A percentile compares a stretch with the other conserved stretches of the same genome.
Evolutionary conservation across 2,888 invertebrate genomes (phyloP).

Genomic region (Sylvicola fuscatus): DNA sequence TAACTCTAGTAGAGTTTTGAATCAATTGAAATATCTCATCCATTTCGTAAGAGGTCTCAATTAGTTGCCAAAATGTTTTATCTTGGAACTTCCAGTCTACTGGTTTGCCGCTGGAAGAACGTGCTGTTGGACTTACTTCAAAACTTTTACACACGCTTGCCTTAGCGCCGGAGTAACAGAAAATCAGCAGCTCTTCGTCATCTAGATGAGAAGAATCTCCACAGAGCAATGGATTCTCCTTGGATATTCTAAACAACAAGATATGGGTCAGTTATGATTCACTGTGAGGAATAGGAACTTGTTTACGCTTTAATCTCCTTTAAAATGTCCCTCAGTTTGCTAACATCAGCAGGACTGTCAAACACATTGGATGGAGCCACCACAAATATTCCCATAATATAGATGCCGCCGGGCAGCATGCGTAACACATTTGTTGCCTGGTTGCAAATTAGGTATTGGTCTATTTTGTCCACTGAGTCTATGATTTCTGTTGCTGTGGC

Average conservation of each 20-base stretch:
- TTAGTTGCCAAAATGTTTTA: conserved; percentile 49
- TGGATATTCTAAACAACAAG: conserved; percentile 15
- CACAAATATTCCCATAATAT: conserved; percentile 55
- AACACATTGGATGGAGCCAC: conserved; percentile 44
- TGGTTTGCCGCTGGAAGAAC: conserved; percentile 29
- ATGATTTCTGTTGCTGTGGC: conserved; percentile 24
- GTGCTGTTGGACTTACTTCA: background rate
- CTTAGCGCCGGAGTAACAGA: conserved; percentile 28
- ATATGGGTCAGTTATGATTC: background rate
- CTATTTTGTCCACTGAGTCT: conserved; percentile 32
- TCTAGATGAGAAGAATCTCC: conserved; percentile 28
- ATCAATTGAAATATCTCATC: conserved; percentile 53
- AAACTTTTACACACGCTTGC: too few species aligned
- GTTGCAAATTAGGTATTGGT: conserved; percentile 50
- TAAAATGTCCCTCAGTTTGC: conserved; percentile 7
- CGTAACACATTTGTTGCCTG: conserved; percentile 72
- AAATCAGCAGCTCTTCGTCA: conserved; percentile 37
- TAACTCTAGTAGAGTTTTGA: conserved; percentile 21
- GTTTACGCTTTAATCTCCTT: conserved; percentile 7
- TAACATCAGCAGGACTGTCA: conserved; percentile 12
- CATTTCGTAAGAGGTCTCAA: conserved; percentile 56
- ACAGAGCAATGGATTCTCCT: conserved; percentile 33
- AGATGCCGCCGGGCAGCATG: conserved; percentile 82
- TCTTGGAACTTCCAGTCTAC: conserved; percentile 60
- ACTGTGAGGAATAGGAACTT: background rate